A percentile compares a stretch with the other conserved stretches of the same genome.
phyloP scores from a whole-genome alignment of 2,113 vertebrate genomes.

The Xiphophorus couchianus region DNA sequence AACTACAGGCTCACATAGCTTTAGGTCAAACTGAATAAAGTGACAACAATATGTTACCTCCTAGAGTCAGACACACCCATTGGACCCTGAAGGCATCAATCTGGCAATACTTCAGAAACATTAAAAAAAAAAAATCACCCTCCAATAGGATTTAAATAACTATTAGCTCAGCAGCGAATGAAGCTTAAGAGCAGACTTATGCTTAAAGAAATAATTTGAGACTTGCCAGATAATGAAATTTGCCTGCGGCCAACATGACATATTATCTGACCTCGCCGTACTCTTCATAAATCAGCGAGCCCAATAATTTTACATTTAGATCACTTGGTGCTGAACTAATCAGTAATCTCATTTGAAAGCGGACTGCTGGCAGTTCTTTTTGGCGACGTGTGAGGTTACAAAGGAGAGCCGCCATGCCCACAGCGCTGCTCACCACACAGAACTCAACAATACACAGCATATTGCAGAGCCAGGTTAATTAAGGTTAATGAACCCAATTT shows the following conservation, averaged over 20 bases:
- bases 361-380: slow-evolving; percentile 52
- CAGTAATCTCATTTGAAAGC: slow-evolving; percentile 70
- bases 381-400: slow-evolving; percentile 39
- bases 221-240: slow-evolving; percentile 71
- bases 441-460: slow-evolving; percentile 49
- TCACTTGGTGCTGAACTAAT: slow-evolving; percentile 77
- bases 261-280: slow-evolving; percentile 78
- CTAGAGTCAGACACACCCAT: slow-evolving; percentile 8
- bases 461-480: slow-evolving; percentile 68
- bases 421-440: slow-evolving; percentile 36
- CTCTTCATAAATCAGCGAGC: slow-evolving; percentile 81
- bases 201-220: slow-evolving; percentile 78
- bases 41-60: slow-evolving; percentile 2
- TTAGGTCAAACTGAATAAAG: not conserved
- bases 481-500: slow-evolving; percentile 69
- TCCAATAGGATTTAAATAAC: slow-evolving; percentile 66
- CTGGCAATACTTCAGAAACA: slow-evolving; percentile 49
- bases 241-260: slow-evolving; percentile 74
- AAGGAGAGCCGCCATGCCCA: slow-evolving; percentile 33
- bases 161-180: slow-evolving; percentile 62
- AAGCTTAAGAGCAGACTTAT: slow-evolving; percentile 75
- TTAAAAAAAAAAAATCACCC: slow-evolving; percentile 25
- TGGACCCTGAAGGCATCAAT: slow-evolving; percentile 41
- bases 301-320: slow-evolving; percentile 75
- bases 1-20: not conserved